Evolutionary conservation across 2,797 vertebrate species (phyloP).

Genomic region (Tenualosa ilisha): DNA sequence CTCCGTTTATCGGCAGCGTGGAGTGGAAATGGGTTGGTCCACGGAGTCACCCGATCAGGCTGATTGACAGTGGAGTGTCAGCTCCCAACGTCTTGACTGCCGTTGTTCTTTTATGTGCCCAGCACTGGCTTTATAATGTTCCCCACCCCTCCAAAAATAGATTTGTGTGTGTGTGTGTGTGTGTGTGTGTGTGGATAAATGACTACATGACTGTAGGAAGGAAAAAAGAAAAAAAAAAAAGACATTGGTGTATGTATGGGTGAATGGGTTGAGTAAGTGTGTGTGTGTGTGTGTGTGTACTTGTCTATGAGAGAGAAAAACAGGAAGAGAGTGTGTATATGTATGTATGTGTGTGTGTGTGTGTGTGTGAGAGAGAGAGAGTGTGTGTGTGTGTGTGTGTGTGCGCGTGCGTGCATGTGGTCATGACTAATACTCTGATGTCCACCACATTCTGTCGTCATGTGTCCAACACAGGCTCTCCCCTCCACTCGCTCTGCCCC

Average conservation of each 20-base stretch:
- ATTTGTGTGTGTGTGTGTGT: too few relatives aligned
- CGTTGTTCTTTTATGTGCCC: neutral
- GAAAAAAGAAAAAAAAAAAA: neutral
- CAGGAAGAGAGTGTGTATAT: neutral
- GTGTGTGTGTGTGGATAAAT: neutral
- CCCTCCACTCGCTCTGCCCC: neutral
- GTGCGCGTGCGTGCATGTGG: neutral
- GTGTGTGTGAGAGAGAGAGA: neutral
- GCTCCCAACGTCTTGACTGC: neutral
- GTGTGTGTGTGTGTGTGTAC: conserved; percentile 18
- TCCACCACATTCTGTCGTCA: neutral
- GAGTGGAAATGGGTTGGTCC: neutral
- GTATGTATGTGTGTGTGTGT: neutral
- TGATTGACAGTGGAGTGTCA: neutral
- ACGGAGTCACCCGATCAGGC: neutral
- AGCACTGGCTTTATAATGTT: too few relatives aligned
- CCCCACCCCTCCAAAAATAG: too few relatives aligned
- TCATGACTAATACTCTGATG: neutral
- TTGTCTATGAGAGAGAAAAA: conserved; percentile 39
- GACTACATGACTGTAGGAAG: neutral
- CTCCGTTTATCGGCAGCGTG: neutral
- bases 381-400: neutral
- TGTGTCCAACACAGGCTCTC: conserved; percentile 1
- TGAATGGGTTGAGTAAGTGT: conserved; percentile 24
- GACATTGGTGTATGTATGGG: neutral